A percentile compares a stretch with the other conserved stretches of the same genome.
These are phyloP conservation scores for Candoia aspera DNA, from an alignment of 2,113 vertebrate genomes.

Conservation along the genomic window DNA sequence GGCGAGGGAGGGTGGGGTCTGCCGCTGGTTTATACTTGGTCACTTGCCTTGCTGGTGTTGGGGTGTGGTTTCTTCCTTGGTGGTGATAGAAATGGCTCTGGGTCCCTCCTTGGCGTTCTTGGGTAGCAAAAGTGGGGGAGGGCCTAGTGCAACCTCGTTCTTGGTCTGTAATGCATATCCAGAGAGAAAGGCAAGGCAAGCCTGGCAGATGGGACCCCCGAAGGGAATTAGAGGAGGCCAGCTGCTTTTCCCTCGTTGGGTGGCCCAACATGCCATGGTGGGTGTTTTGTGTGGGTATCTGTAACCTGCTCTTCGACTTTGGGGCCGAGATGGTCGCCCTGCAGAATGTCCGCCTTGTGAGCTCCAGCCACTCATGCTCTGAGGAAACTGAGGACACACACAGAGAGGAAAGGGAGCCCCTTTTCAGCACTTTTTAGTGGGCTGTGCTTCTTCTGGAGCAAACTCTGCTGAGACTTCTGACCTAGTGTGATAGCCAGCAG, in stretches of 20 bases:
- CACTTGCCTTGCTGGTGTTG: neutral
- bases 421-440: neutral
- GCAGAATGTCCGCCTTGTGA: too few species aligned
- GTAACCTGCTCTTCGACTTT: neutral
- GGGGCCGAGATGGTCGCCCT: neutral
- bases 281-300: neutral
- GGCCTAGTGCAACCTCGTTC: too few species aligned
- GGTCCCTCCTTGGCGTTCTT: neutral
- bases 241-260: neutral
- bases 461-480: neutral
- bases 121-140: neutral
- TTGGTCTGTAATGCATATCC: neutral
- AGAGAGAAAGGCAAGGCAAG: neutral
- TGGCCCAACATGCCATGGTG: too few species aligned
- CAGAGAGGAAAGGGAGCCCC: neutral
- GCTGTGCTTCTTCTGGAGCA: neutral
- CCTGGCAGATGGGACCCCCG: neutral
- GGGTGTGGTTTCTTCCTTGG: neutral
- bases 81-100: neutral
- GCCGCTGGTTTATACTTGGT: neutral
- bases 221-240: neutral
- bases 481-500: neutral
- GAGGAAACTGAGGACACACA: neutral
- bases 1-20: neutral
- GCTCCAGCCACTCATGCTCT: neutral